Conservation (phyloP, 2,888 invertebrate species). For the Geophilus truncorum region DNA sequence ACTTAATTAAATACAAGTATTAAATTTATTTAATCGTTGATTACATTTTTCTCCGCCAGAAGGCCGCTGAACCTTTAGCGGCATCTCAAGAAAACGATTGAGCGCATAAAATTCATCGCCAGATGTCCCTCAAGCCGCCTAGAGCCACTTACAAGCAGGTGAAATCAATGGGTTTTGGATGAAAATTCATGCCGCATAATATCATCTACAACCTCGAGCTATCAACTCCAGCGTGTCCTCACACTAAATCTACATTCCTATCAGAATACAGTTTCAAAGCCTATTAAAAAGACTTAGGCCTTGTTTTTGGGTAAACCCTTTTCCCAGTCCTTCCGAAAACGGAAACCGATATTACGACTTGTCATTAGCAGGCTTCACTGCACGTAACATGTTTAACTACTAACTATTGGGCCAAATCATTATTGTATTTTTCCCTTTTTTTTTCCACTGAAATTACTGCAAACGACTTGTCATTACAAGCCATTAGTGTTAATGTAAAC, state of each 20-base stretch:
- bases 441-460: too few species aligned
- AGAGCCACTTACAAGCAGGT: slow-evolving; percentile 18
- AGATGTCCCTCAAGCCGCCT: slow-evolving; percentile 18
- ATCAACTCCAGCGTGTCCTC: background rate
- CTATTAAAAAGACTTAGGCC: background rate
- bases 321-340: too few species aligned
- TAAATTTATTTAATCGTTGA: background rate
- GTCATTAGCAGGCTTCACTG: too few species aligned
- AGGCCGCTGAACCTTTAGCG: background rate
- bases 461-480: too few species aligned
- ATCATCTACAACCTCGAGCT: background rate
- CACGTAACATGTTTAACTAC: too few species aligned
- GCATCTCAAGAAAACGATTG: slow-evolving; percentile 3
- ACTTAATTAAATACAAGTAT: background rate
- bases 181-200: slow-evolving; percentile 17
- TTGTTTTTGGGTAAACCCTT: too few species aligned
- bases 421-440: too few species aligned
- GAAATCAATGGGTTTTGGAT: slow-evolving; percentile 25
- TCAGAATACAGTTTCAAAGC: background rate
- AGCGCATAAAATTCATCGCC: slow-evolving; percentile 23
- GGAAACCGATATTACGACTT: too few species aligned
- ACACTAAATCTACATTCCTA: background rate
- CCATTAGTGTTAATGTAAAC: too few species aligned
- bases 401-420: too few species aligned
- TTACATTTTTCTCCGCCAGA: background rate